Evolutionary conservation across 2,888 invertebrate genomes (phyloP), one percentile per base, ranked within the genome.

Genomic region (Oeneis ivallda): DNA sequence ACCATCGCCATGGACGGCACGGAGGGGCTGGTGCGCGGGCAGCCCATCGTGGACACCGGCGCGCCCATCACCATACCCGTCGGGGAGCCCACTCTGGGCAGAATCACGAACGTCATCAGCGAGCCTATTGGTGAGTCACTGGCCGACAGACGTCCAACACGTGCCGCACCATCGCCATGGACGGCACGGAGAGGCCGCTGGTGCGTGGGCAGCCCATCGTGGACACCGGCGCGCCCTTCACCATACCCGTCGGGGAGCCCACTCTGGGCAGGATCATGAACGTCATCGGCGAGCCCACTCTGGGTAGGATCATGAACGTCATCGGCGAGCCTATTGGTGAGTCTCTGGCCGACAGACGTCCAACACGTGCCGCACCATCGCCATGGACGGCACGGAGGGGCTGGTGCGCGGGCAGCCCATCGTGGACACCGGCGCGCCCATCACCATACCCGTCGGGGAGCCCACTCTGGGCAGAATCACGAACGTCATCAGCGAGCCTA

Each of bases 101-200:
- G 98, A 76, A 98, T 98, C 84, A 98, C 98, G 82, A 98, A 98
- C 84, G 98, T 98, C 54, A 98, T 98, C 79, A 98, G 96, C 65
- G 94, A 95, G 78, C 95, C 95, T 1, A 91, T 90, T 66, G 89
- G 89, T 87, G 34, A 76, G 68, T 66, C n/a, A n/a, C n/a, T n/a
- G n/a, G n/a, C n/a, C n/a, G n/a, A n/a, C n/a, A n/a, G n/a, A n/a
- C n/a, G n/a, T n/a, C n/a, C n/a, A n/a, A n/a, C n/a, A n/a, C n/a
- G n/a, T n/a, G n/a, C n/a, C n/a, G n/a, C n/a, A n/a, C n/a, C n/a
- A n/a, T n/a, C n/a, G n/a, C 26, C 26, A 26, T 26, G 26, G 5
- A 26, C 26, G 2, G 26, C 26, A 26, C 4, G 26, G 26, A 26
- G 83, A 98, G 98, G 86, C n/a, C n/a, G n/a, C 92, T 98, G 74